Percentiles rank a stretch among this genome's conserved stretches.
These are phyloP conservation scores for Argyresthia albistria DNA, from an alignment of 2,888 invertebrate species.

Conservation along the genomic window DNA sequence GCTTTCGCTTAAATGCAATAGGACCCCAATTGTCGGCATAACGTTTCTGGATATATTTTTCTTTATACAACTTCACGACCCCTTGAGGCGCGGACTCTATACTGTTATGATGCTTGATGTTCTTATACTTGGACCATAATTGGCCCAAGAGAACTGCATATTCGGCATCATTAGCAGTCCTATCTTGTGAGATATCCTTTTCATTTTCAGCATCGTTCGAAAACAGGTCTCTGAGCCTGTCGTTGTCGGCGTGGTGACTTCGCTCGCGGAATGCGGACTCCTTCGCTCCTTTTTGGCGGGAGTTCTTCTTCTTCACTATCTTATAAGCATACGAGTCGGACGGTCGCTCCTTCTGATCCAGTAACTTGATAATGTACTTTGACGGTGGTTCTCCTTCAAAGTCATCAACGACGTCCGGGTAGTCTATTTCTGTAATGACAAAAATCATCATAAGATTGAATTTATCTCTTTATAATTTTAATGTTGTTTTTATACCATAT, in stretches of 20 bases:
- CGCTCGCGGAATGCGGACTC: conserved; percentile 62
- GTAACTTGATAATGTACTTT: background rate
- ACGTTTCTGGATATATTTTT: conserved; percentile 58
- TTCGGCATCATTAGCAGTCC: conserved; percentile 57
- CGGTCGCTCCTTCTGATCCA: conserved; percentile 46
- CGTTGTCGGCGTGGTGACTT: conserved; percentile 50
- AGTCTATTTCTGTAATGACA: background rate
- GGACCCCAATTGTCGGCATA: conserved; percentile 63
- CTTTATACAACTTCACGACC: conserved; percentile 57
- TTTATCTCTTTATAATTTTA: too few relatives aligned
- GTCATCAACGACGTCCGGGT: conserved; percentile 4
- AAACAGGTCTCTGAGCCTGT: conserved; percentile 50
- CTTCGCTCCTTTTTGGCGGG: background rate
- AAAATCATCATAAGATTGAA: too few relatives aligned
- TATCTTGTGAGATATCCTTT: conserved; percentile 29
- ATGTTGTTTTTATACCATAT: too few relatives aligned
- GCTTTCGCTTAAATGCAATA: conserved; percentile 62
- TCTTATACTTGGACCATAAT: conserved; percentile 73
- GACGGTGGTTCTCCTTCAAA: background rate
- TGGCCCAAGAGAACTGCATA: conserved; percentile 68
- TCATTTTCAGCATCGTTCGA: conserved; percentile 34
- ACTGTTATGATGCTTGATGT: conserved; percentile 44
- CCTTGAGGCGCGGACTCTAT: conserved; percentile 47
- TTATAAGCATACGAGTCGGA: conserved; percentile 68
- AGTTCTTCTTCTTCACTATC: conserved; percentile 58